Evolutionary conservation across 2,888 invertebrate genomes (phyloP), one percentile per base, ranked within the genome.

Genomic region (Coremacera marginata): DNA sequence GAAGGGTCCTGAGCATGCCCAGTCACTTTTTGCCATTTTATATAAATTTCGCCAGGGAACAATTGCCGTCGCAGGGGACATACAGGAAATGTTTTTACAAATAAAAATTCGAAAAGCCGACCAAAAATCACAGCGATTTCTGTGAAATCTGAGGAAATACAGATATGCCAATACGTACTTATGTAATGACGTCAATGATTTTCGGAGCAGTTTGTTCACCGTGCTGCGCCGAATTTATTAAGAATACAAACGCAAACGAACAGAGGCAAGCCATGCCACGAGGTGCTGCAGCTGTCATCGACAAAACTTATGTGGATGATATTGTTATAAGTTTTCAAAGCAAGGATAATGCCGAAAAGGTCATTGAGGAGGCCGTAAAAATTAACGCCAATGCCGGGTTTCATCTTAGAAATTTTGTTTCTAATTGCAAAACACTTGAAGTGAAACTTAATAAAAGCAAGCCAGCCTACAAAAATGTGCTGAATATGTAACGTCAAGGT

Each of bases 1-100:
- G 5, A 80, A 81, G 19, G 87, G 87, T 1, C 86, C 87, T 0
- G 86, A 87, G 71, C 72, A 75, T 57, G 73, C 72, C 11, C 57
- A 74, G 37, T 49, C 78, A 1, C 19, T 78, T 3, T 11, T 77
- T 16, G 11, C 16, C 3, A 74, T 77, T 25, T 19, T 80, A 3
- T 70, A 60, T 8, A 70, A 76, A 16, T 76, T 76, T 52, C 49
- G 77, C 25, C 11, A 75, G 72, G 73, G 75, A n/a, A 7, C 37
- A n/a, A 27, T 78, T 16, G 77, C n/a, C 0, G 51, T 75, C 31
- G 52, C 67, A 11, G 74, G 49, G 1, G 74, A 74, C 16, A 34
- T 74, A 5, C 74, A 37, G 34, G 52, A 62, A 62, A 62, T 62
- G 62, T 62, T 57, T 19, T 73, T 63, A 1, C 73, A 73, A 19